Conservation (phyloP, 2,113 vertebrate genomes). For the Diadophis punctatus region DNA sequence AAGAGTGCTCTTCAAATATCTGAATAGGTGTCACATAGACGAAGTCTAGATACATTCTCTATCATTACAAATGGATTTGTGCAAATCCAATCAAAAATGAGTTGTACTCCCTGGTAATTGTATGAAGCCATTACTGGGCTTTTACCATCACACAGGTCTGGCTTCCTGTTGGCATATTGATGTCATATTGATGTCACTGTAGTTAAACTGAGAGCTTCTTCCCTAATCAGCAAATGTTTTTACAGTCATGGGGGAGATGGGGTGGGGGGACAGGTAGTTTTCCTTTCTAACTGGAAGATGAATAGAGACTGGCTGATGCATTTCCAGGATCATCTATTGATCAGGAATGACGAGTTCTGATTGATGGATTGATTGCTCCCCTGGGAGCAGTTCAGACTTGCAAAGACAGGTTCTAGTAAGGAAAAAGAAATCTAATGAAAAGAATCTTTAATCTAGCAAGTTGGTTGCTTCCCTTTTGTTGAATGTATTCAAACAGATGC, state of each 20-base stretch:
- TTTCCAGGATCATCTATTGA: neutral
- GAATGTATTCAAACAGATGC: neutral
- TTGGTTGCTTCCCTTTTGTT: neutral
- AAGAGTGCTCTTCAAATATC: neutral
- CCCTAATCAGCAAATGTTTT: neutral
- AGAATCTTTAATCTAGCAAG: neutral
- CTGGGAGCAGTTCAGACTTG: neutral
- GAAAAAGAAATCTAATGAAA: neutral
- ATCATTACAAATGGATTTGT: neutral
- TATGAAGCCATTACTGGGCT: neutral
- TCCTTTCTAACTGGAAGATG: neutral
- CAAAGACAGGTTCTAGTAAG: neutral
- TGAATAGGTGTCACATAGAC: neutral
- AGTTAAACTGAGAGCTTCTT: neutral
- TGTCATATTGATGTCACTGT: neutral
- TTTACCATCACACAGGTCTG: neutral
- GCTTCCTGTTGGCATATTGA: neutral
- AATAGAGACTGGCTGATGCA: neutral
- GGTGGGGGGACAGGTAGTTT: neutral
- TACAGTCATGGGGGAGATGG: neutral
- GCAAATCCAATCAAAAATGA: neutral
- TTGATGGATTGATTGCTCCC: neutral
- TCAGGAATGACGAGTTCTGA: neutral
- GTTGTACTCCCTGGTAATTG: neutral
- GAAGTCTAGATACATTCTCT: neutral